Percentiles rank a stretch among this genome's conserved stretches.
Evolutionary conservation across 2,113 vertebrate genomes (phyloP).

Genomic region (Cyrtonyx montezumae): DNA sequence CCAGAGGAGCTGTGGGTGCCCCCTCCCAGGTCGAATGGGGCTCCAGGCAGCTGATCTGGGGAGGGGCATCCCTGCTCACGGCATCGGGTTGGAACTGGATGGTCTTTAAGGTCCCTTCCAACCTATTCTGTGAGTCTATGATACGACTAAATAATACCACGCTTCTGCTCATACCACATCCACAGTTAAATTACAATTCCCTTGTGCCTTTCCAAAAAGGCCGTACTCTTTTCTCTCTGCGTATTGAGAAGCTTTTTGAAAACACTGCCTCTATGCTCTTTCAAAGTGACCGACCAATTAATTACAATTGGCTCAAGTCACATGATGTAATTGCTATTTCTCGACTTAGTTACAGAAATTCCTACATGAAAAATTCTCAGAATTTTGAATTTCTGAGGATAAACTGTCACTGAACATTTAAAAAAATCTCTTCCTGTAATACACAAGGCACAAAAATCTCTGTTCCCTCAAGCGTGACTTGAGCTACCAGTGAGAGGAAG

Average conservation of each 20-base stretch:
- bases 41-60: neutral
- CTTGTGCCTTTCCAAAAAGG: neutral
- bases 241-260: neutral
- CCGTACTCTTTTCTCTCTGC: neutral
- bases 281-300: accelerated
- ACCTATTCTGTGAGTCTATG: neutral
- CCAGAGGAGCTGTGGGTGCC: neutral
- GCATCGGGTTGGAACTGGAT: neutral
- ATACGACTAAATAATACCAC: neutral
- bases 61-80: neutral
- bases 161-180: neutral
- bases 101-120: neutral
- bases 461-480: neutral
- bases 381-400: neutral
- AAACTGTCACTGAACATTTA: neutral
- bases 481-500: neutral
- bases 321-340: neutral
- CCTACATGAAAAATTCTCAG: neutral
- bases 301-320: neutral
- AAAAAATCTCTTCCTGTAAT: accelerated
- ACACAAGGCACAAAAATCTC: neutral
- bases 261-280: neutral
- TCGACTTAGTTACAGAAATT: neutral
- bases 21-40: neutral
- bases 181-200: neutral